phyloP scores from a whole-genome alignment of 2,888 invertebrate genomes.

The Drosophila nr. fundita region DNA sequence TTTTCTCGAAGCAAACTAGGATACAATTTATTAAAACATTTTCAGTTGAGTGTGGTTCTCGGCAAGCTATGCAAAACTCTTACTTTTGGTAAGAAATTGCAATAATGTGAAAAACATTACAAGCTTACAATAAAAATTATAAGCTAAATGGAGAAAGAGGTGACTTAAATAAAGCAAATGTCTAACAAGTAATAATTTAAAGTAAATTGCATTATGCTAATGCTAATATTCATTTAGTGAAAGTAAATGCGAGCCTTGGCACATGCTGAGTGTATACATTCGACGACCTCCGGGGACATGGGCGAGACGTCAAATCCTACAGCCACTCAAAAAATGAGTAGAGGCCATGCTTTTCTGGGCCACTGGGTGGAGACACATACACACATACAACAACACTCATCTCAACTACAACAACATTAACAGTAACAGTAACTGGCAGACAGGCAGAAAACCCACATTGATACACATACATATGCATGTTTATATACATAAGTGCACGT shows the following conservation, averaged over 20 bases:
- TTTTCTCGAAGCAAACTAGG: constrained; percentile 3
- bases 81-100: neutral
- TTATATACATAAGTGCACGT: constrained; percentile 58
- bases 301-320: constrained; percentile 38
- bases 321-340: constrained; percentile 39
- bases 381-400: constrained; percentile 14
- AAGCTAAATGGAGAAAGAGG: neutral
- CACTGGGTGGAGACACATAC: constrained; percentile 46
- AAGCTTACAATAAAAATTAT: neutral
- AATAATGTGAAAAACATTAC: neutral
- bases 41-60: neutral
- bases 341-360: constrained; percentile 42
- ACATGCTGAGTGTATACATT: constrained; percentile 38
- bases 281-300: constrained; percentile 60
- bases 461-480: neutral
- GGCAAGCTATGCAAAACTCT: neutral
- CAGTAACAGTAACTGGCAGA: constrained; percentile 10
- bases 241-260: constrained; percentile 42
- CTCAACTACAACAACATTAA: neutral
- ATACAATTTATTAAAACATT: neutral
- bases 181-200: constrained; percentile 35
- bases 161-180: constrained; percentile 1
- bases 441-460: constrained; percentile 4
- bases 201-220: constrained; percentile 55
- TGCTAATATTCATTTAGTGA: constrained; percentile 22